Percentiles rank a stretch among this genome's conserved stretches.
phyloP scores from a whole-genome alignment of 2,888 invertebrate species.

The Orchestes rusci region DNA sequence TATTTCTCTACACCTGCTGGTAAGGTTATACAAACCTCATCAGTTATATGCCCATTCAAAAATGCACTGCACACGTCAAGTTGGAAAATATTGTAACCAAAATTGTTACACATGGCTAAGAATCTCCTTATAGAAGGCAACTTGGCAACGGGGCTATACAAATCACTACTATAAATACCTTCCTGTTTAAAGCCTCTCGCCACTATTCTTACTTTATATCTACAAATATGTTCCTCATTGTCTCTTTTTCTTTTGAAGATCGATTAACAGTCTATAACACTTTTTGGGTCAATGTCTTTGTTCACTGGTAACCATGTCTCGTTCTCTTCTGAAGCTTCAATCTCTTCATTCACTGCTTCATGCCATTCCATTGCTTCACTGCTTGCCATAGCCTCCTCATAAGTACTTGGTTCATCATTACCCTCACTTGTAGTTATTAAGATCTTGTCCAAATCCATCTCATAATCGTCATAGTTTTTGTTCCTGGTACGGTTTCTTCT shows the following conservation, averaged over 20 bases:
- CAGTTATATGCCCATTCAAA: slow-evolving; percentile 19
- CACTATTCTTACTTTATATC: slow-evolving; percentile 23
- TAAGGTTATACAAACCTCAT: slow-evolving; percentile 21
- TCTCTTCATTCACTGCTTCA: slow-evolving; percentile 3
- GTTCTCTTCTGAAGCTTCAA: slow-evolving; percentile 2
- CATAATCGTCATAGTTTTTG: too few relatives aligned
- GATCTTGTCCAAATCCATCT: too few relatives aligned
- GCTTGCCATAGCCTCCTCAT: slow-evolving; percentile 6
- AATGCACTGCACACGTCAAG: slow-evolving; percentile 25
- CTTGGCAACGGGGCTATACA: slow-evolving; percentile 19
- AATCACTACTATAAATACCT: slow-evolving; percentile 16
- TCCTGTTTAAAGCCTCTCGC: slow-evolving; percentile 15
- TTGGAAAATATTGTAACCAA: slow-evolving; percentile 5
- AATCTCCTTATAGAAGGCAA: slow-evolving; percentile 12
- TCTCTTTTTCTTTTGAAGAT: slow-evolving; percentile 1
- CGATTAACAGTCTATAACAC: slow-evolving; percentile 1
- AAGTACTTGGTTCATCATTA: not conserved
- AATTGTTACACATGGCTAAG: not conserved
- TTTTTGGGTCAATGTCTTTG: not conserved
- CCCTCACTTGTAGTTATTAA: slow-evolving; percentile 22
- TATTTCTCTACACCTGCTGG: slow-evolving; percentile 1
- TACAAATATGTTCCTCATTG: not conserved
- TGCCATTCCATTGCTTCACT: slow-evolving; percentile 4
- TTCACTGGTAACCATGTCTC: not conserved
- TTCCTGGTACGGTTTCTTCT: too few relatives aligned